These are phyloP conservation scores for Plagodis dolabraria DNA, from an alignment of 2,888 invertebrate genomes.

Conservation along the genomic window DNA sequence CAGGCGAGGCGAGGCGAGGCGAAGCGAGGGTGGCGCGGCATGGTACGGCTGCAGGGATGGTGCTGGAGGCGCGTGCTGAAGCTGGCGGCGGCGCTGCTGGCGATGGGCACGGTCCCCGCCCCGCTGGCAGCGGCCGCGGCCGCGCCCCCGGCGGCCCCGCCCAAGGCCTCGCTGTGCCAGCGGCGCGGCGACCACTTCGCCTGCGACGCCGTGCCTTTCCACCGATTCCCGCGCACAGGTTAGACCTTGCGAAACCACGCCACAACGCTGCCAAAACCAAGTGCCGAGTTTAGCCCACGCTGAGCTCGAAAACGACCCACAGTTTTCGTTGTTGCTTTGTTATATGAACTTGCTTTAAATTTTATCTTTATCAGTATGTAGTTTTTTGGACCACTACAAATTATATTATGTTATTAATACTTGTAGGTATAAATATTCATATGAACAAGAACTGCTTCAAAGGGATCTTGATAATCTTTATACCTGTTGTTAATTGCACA, in stretches of 20 bases:
- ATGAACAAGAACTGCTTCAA: too few species aligned
- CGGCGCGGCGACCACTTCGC: conserved; percentile 63
- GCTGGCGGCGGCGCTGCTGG: conserved; percentile 10
- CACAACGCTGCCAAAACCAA: too few species aligned
- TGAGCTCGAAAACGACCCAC: too few species aligned
- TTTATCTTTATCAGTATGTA: too few species aligned
- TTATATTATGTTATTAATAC: too few species aligned
- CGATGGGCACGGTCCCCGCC: conserved; percentile 19
- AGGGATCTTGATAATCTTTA: too few species aligned
- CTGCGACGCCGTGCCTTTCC: conserved; percentile 63
- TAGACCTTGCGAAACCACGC: not conserved
- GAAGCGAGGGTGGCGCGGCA: conserved; percentile 2
- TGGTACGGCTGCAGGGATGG: conserved; percentile 25
- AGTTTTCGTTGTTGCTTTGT: too few species aligned
- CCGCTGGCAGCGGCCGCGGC: conserved; percentile 22
- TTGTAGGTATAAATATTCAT: too few species aligned
- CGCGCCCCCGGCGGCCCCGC: conserved; percentile 33
- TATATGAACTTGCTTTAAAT: too few species aligned
- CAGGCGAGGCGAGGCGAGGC: not conserved
- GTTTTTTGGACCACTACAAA: too few species aligned
- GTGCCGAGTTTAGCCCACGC: too few species aligned
- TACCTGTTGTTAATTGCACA: too few species aligned
- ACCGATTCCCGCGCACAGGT: conserved; percentile 64
- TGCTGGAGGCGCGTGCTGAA: conserved; percentile 18
- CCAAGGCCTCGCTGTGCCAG: conserved; percentile 55